A percentile compares a stretch with the other conserved stretches of the same genome.
phyloP scores from a whole-genome alignment of 2,888 invertebrate species.

The Rosalia funebris region DNA sequence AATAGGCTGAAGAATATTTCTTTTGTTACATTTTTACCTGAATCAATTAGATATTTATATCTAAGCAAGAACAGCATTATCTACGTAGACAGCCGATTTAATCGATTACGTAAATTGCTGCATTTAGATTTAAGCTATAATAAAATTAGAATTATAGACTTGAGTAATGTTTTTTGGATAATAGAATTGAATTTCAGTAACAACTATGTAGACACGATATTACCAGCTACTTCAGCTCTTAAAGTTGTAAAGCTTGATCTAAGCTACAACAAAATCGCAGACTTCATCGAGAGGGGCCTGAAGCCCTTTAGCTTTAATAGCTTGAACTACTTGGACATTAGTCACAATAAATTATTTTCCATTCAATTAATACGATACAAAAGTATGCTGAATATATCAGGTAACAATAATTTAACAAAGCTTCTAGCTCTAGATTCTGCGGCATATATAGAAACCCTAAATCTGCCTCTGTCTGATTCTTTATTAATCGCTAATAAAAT shows the following conservation, averaged over 20 bases:
- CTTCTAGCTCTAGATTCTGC: neutral
- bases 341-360: conserved; percentile 16
- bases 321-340: conserved; percentile 11
- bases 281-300: conserved; percentile 11
- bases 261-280: conserved; percentile 20
- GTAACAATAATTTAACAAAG: conserved; percentile 4
- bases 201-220: conserved; percentile 18
- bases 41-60: neutral
- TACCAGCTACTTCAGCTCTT: neutral
- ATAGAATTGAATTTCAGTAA: conserved; percentile 3
- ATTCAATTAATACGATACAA: neutral
- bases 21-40: conserved; percentile 12
- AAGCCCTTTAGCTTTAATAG: no score
- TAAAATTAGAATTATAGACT: conserved; percentile 23
- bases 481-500: neutral
- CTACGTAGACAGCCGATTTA: conserved; percentile 25
- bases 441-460: neutral
- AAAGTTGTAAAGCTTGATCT: conserved; percentile 10
- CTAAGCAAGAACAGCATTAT: conserved; percentile 19
- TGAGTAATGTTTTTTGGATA: conserved; percentile 8
- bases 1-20: conserved; percentile 22
- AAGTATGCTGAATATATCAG: conserved; percentile 8
- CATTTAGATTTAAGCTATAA: conserved; percentile 30
- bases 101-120: no score
- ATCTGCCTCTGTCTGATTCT: no score